Conservation (phyloP, 1,140 invertebrate species). For the Drosophila novamexicana region DNA sequence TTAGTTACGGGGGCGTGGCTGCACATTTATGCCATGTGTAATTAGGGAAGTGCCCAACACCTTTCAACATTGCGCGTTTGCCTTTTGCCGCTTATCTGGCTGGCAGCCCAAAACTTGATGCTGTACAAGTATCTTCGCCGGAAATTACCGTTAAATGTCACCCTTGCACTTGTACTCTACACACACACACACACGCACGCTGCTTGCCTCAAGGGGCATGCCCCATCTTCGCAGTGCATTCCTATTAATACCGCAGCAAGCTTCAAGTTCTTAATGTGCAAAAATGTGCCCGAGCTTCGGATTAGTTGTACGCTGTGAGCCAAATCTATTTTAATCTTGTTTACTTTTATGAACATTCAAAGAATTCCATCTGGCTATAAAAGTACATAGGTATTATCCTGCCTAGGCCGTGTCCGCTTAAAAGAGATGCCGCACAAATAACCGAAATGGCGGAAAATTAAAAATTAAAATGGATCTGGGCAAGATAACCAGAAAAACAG, state of each 20-base stretch:
- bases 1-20: slow-evolving; percentile 59
- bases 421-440: too few species aligned
- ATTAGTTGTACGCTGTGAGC: not conserved
- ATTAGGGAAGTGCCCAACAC: slow-evolving; percentile 75
- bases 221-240: slow-evolving; percentile 18
- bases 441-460: too few species aligned
- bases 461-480: too few species aligned
- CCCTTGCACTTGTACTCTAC: slow-evolving; percentile 58
- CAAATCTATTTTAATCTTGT: slow-evolving; percentile 14
- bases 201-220: slow-evolving; percentile 9
- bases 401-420: too few species aligned
- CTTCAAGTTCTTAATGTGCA: slow-evolving; percentile 35
- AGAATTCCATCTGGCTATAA: not conserved
- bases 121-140: slow-evolving; percentile 52
- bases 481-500: too few species aligned
- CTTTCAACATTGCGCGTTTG: slow-evolving; percentile 37
- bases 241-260: slow-evolving; percentile 45
- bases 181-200: not conserved
- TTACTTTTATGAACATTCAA: not conserved
- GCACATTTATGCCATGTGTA: slow-evolving; percentile 70
- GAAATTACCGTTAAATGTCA: slow-evolving; percentile 75
- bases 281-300: slow-evolving; percentile 2
- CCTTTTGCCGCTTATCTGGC: slow-evolving; percentile 57
- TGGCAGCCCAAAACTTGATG: slow-evolving; percentile 34
- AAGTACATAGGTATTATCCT: not conserved